Evolutionary conservation across 92 coral and sea anemone genomes (phyloP).

Genomic region (Scolanthus callimorphus): DNA sequence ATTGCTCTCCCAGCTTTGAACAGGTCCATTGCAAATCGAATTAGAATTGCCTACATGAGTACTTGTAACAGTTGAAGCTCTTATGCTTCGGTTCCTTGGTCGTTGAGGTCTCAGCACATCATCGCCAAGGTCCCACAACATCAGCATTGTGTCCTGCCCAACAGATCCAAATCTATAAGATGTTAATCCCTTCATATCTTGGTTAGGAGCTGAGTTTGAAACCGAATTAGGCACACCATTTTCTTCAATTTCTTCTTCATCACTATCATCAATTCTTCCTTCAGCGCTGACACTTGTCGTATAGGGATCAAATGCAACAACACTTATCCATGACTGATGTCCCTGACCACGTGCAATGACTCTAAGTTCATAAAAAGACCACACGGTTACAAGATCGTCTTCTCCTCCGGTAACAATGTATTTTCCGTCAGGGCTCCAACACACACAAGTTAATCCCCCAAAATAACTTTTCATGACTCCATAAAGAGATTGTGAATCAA

Average conservation of each 20-base stretch:
- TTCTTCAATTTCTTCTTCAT: conserved; percentile 85
- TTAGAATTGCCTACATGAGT: conserved; percentile 39
- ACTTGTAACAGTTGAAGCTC: conserved; percentile 44
- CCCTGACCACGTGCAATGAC: conserved; percentile 95
- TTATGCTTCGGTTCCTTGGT: conserved; percentile 80
- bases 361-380: conserved; percentile 86
- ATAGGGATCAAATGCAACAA: conserved; percentile 97
- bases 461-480: conserved; percentile 98
- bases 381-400: conserved; percentile 93
- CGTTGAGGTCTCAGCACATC: conserved; percentile 88
- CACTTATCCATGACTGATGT: conserved; percentile 95
- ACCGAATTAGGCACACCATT: conserved; percentile 53
- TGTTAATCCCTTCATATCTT: conserved; percentile 59
- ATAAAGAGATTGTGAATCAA: conserved; percentile 86
- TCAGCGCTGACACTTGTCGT: conserved; percentile 82
- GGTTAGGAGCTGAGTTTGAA: conserved; percentile 39
- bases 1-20: conserved; percentile 51
- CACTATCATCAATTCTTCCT: conserved; percentile 94
- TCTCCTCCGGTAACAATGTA: conserved; percentile 96
- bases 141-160: conserved; percentile 90
- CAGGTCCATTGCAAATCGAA: conserved; percentile 86
- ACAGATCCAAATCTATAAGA: conserved; percentile 97
- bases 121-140: conserved; percentile 95
- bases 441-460: conserved; percentile 94
- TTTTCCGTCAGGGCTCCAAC: conserved; percentile 99